Evolutionary conservation across 2,113 vertebrate species (phyloP), one percentile per base, ranked within the genome.

Genomic region (Globicephala melas): DNA sequence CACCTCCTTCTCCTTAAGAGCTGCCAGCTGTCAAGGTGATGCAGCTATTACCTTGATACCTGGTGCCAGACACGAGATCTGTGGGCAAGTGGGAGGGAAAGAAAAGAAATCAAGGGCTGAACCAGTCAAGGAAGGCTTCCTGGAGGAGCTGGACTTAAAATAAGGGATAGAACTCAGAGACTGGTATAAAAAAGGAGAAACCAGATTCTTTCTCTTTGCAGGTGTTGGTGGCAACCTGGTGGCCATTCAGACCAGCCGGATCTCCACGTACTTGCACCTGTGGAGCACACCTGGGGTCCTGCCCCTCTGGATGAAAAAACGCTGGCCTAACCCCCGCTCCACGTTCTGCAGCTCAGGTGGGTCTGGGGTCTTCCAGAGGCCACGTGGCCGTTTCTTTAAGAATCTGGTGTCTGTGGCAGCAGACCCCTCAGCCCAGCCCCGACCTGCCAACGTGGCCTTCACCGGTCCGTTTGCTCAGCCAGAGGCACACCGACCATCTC

Each of bases 141-240:
- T 80, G 13, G 74, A 90, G 21, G 50, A 91, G 58, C n/a, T n/a
- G 33, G 36, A 23, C 70, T 55, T 67, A 55, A 6, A 12, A 9
- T 15, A n/a, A 77, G 50, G 62, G 23, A 7, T 8, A 47, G 31
- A 73, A 63, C 60, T 44, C 50, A n/a, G 62, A 93, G 33, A 47
- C 26, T 13, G n/a, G 38, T 6, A 8, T n/a, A 17, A 28, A 67
- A 41, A 17, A 15, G 4, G 47, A 33, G 50, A 63, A 60, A 25
- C 20, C 4, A 26, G 26, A 2, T 44, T 13, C 44, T 18, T 74
- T 98, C 96, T 88, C 44, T 86, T 18, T 13, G 0, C 67, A 99
- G 99, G 99, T 97, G 99, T 99, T 31, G 99, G 99, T 15, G 99
- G 99, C 65, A 99, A 99, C 97, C 98, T 99, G 97, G 99, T 99